Evolutionary conservation across 1,140 invertebrate species (phyloP).

Genomic region (Caenorhabditis latens): DNA sequence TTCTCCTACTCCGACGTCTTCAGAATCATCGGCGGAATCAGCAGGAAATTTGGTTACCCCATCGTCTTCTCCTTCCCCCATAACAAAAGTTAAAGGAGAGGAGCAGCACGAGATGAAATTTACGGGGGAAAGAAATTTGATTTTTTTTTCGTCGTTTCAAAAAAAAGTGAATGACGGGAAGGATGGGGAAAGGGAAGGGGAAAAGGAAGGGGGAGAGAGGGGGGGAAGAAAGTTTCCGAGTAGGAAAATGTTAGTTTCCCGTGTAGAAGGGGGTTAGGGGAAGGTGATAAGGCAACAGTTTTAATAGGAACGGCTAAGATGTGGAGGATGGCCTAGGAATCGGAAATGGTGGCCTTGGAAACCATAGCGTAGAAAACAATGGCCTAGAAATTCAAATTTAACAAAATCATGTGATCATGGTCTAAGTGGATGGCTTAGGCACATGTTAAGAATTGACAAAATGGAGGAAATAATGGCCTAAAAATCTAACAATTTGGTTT

Average conservation of each 20-base stretch:
- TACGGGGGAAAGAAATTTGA: not conserved
- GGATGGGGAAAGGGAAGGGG: not conserved
- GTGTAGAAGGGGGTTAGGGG: not conserved
- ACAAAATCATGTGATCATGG: no score
- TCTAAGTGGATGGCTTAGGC: no score
- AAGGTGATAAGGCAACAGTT: not conserved
- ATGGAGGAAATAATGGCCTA: no score
- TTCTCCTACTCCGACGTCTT: not conserved
- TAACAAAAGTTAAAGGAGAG: not conserved
- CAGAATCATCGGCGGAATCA: conserved; percentile 47
- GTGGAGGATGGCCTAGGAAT: no score
- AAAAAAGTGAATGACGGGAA: not conserved
- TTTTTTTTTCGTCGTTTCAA: not conserved
- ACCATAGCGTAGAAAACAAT: no score
- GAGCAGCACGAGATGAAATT: conserved; percentile 27
- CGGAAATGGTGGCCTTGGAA: no score
- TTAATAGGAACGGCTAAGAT: no score
- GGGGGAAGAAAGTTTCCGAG: not conserved
- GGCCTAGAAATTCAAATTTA: no score
- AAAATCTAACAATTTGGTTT: no score
- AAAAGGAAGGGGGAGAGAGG: not conserved
- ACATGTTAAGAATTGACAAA: no score
- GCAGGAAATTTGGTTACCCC: conserved; percentile 53
- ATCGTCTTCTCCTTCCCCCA: not conserved
- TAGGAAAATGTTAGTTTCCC: not conserved